phyloP scores from a whole-genome alignment of 2,797 vertebrate species.

The Galaxias olidus region DNA sequence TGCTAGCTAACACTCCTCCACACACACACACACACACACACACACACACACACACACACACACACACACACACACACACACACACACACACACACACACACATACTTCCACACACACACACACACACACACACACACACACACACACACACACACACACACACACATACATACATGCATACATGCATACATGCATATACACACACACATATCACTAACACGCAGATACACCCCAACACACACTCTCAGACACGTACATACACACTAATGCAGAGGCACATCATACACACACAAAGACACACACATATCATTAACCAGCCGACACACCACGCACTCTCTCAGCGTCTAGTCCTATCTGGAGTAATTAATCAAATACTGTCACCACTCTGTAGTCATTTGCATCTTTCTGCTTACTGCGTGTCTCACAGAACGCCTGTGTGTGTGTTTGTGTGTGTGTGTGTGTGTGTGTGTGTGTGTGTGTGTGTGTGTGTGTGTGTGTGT shows the following conservation, averaged over 20 bases:
- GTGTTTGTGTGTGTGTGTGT: slow-evolving; percentile 21
- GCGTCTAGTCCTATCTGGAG: slow-evolving; percentile 50
- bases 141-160: slow-evolving; percentile 4
- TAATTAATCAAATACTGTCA: slow-evolving; percentile 80
- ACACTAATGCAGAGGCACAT: neutral
- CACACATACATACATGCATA: no score
- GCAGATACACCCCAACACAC: neutral
- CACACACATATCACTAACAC: slow-evolving; percentile 8
- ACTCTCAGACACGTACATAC: neutral
- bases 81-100: slow-evolving; percentile 11
- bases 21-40: slow-evolving; percentile 9
- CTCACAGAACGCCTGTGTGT: slow-evolving; percentile 50
- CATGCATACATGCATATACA: neutral
- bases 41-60: slow-evolving; percentile 1
- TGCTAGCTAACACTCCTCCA: neutral
- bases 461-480: slow-evolving; percentile 8
- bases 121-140: no score
- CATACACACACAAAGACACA: slow-evolving; percentile 20
- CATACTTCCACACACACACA: neutral
- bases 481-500: slow-evolving; percentile 24
- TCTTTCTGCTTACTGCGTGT: slow-evolving; percentile 59
- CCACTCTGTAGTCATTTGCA: slow-evolving; percentile 72
- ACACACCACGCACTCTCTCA: slow-evolving; percentile 27
- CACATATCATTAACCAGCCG: slow-evolving; percentile 45
- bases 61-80: neutral